A percentile compares a stretch with the other conserved stretches of the same genome.
Conservation (phyloP, 2,888 invertebrate genomes). For the Hirudinaria manillensis region DNA sequence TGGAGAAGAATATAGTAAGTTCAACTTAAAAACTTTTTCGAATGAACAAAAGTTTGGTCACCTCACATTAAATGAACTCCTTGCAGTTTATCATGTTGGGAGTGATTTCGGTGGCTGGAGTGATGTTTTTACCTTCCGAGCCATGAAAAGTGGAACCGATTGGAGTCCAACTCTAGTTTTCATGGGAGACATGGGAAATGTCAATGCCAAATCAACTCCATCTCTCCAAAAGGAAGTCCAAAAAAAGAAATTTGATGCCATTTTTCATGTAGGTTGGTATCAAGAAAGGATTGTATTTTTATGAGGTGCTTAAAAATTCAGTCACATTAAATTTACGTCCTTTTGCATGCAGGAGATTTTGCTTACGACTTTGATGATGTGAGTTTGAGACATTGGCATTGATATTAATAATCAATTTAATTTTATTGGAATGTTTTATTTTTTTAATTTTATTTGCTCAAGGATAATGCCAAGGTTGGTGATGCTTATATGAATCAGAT, state of each 20-base stretch:
- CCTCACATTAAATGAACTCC: no score
- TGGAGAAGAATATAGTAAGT: slow-evolving; percentile 4
- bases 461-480: slow-evolving; percentile 71
- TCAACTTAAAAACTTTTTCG: not conserved
- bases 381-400: slow-evolving; percentile 31
- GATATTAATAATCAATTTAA: slow-evolving; percentile 16
- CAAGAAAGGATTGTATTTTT: not conserved
- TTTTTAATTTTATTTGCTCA: not conserved
- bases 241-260: slow-evolving; percentile 66
- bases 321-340: no score
- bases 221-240: slow-evolving; percentile 78
- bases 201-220: slow-evolving; percentile 78
- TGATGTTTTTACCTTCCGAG: slow-evolving; percentile 68
- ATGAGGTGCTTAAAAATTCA: not conserved
- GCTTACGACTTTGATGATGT: slow-evolving; percentile 44
- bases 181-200: slow-evolving; percentile 89
- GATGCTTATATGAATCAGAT: slow-evolving; percentile 89
- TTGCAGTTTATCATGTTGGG: slow-evolving; percentile 52
- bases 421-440: not conserved
- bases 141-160: slow-evolving; percentile 63
- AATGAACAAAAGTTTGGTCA: not conserved
- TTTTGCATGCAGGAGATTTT: slow-evolving; percentile 44
- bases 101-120: slow-evolving; percentile 67
- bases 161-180: slow-evolving; percentile 77
- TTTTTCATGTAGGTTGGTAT: slow-evolving; percentile 67